Evolutionary conservation across 2,113 vertebrate genomes (phyloP).

Genomic region (Malaclemys terrapin): DNA sequence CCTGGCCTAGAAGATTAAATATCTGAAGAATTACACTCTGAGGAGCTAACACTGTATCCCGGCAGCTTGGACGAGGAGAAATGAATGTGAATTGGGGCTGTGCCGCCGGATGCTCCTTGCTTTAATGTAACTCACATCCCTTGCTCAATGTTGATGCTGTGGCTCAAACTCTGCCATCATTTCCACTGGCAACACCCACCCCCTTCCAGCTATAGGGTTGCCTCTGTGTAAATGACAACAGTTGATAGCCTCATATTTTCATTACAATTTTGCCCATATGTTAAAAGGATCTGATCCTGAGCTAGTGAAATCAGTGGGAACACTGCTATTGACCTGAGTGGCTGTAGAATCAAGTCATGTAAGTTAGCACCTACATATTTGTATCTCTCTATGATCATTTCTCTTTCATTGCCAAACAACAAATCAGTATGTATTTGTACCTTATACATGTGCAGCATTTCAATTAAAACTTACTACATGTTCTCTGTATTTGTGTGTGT

Average conservation of each 20-base stretch:
- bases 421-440: rapidly evolving
- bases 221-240: neutral
- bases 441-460: neutral
- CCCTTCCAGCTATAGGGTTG: neutral
- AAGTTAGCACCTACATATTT: neutral
- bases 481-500: rapidly evolving
- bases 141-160: neutral
- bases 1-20: neutral
- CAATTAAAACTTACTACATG: rapidly evolving
- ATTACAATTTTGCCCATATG: rapidly evolving
- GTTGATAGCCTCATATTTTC: too few species aligned
- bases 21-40: neutral
- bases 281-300: neutral
- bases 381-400: neutral
- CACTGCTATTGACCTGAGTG: neutral
- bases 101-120: neutral
- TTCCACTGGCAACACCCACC: neutral
- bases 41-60: neutral
- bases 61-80: neutral
- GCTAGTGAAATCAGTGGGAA: neutral
- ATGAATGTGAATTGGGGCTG: neutral
- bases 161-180: neutral
- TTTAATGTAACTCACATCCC: too few species aligned
- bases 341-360: neutral
- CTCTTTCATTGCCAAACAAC: rapidly evolving